Conservation (phyloP, 2,113 vertebrate species). For the Cairina moschata region DNA sequence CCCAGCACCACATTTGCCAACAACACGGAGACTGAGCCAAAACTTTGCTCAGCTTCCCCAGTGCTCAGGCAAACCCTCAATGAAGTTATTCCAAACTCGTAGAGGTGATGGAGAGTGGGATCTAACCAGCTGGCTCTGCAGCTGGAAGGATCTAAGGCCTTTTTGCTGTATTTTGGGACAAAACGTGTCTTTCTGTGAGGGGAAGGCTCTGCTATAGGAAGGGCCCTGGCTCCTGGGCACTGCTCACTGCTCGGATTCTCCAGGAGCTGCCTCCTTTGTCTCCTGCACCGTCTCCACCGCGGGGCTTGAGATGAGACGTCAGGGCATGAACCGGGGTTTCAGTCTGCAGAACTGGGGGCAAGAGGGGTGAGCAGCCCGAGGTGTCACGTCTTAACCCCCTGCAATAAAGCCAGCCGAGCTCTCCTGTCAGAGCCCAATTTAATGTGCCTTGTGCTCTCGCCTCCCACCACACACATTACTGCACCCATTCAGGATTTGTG, state of each 20-base stretch:
- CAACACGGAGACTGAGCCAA: not conserved
- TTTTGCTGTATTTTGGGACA: not conserved
- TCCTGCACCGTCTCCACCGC: not conserved
- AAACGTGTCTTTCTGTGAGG: not conserved
- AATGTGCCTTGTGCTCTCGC: constrained; percentile 10
- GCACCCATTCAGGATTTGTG: constrained; percentile 51
- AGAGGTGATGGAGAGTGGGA: not conserved
- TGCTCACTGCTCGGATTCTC: not conserved
- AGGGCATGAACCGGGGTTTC: not conserved
- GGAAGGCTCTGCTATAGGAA: not conserved
- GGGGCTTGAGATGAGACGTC: not conserved
- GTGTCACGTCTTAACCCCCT: not conserved
- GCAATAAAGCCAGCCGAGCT: not conserved
- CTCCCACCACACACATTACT: constrained; percentile 63
- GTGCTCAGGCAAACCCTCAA: fast-evolving
- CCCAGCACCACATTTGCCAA: not conserved
- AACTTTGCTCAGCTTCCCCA: not conserved
- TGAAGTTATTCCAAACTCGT: not conserved
- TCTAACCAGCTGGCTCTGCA: not conserved
- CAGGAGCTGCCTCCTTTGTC: not conserved
- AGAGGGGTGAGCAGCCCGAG: not conserved
- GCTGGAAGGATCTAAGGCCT: not conserved
- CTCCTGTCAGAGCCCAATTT: not conserved
- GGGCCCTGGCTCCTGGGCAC: not conserved
- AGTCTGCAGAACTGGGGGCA: not conserved